Conservation (phyloP, 2,113 vertebrate genomes). For the Cathartes aura region DNA sequence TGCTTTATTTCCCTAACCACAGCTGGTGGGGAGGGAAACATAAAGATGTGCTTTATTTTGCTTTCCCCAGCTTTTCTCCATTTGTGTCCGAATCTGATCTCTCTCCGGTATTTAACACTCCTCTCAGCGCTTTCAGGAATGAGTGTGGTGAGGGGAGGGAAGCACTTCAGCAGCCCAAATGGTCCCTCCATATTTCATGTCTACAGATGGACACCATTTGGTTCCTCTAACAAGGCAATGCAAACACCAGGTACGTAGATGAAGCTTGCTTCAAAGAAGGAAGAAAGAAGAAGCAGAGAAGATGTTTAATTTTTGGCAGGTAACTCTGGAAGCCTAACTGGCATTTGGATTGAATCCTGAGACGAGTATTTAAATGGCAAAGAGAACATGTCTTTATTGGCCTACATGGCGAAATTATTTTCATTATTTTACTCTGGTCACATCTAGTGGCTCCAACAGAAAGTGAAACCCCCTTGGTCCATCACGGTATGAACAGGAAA, state of each 20-base stretch:
- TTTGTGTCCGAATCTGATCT: background rate
- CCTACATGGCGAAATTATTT: background rate
- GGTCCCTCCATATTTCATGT: background rate
- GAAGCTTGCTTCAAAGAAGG: background rate
- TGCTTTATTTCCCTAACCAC: background rate
- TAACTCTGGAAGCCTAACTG: background rate
- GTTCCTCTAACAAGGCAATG: background rate
- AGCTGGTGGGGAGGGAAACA: background rate
- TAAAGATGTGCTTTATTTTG: background rate
- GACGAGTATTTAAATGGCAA: background rate
- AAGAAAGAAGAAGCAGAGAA: background rate
- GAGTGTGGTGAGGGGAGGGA: background rate
- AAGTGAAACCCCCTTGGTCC: background rate
- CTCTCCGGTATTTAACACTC: background rate
- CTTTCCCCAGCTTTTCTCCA: conserved; percentile 1
- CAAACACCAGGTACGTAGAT: background rate
- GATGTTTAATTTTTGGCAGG: background rate
- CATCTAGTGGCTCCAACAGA: background rate
- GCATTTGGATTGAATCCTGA: background rate
- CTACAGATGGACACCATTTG: background rate
- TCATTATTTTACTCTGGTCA: conserved; percentile 23
- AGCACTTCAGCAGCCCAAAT: background rate
- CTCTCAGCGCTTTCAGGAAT: background rate
- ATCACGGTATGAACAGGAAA: background rate
- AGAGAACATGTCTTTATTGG: background rate